These are phyloP conservation scores for Brenthis daphne DNA, from an alignment of 2,888 invertebrate genomes.

Conservation along the genomic window DNA sequence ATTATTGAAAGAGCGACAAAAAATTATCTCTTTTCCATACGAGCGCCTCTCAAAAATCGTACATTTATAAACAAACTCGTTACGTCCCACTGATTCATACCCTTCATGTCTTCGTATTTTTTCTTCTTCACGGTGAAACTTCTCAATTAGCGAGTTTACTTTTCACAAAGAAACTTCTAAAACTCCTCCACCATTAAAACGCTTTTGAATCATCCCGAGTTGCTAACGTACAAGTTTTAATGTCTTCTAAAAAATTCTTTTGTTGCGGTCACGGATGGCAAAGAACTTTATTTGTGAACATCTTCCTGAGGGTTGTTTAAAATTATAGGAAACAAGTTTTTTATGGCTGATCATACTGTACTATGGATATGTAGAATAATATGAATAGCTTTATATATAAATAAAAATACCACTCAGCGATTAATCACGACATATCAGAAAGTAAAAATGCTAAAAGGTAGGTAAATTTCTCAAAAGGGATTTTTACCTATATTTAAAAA, in stretches of 20 bases:
- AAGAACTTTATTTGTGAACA: conserved; percentile 25
- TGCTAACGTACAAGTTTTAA: conserved; percentile 67
- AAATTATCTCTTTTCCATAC: conserved; percentile 12
- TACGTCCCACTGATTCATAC: conserved; percentile 4
- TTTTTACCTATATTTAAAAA: too few relatives aligned
- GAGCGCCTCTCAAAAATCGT: conserved; percentile 1
- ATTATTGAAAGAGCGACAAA: conserved; percentile 4
- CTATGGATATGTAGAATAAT: too few relatives aligned
- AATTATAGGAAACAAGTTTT: background rate
- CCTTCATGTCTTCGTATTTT: conserved; percentile 19
- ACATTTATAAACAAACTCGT: conserved; percentile 4
- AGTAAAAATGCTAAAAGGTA: too few relatives aligned
- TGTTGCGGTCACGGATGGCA: conserved; percentile 53
- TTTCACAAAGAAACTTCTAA: conserved; percentile 54
- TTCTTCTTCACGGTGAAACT: conserved; percentile 42
- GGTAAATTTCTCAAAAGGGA: too few relatives aligned
- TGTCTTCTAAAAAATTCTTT: conserved; percentile 61
- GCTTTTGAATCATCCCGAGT: conserved; percentile 51
- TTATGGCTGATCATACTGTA: background rate
- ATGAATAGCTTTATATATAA: too few relatives aligned
- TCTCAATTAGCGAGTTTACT: conserved; percentile 62
- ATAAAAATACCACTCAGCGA: too few relatives aligned
- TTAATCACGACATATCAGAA: too few relatives aligned
- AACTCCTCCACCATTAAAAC: conserved; percentile 58
- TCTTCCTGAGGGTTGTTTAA: background rate